A percentile compares a stretch with the other conserved stretches of the same genome.
phyloP scores from a whole-genome alignment of 2,113 vertebrate species.

The Ranitomeya imitator region DNA sequence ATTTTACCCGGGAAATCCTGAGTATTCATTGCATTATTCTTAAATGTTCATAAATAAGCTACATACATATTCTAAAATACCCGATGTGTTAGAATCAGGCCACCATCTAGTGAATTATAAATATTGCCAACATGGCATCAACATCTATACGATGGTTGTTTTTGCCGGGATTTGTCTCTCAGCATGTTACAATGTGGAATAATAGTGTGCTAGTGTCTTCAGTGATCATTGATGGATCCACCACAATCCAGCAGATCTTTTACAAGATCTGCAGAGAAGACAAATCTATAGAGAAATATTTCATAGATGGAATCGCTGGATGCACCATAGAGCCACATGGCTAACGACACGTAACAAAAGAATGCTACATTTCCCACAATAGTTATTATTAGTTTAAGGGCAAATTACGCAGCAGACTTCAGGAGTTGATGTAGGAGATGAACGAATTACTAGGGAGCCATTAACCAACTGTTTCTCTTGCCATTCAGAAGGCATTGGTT shows the following conservation, averaged over 20 bases:
- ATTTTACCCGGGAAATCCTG: no score
- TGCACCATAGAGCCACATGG: background rate
- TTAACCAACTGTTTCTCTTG: slow-evolving; percentile 11
- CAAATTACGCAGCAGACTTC: slow-evolving; percentile 7
- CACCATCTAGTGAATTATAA: no score
- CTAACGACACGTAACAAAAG: slow-evolving; percentile 3
- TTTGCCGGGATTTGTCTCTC: background rate
- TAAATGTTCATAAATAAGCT: no score
- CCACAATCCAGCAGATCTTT: background rate
- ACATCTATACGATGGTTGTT: no score
- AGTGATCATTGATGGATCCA: background rate
- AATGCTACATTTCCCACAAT: background rate
- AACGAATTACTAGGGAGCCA: background rate
- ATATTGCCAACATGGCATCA: no score
- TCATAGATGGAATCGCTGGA: background rate
- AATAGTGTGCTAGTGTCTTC: background rate
- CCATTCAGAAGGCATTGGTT: background rate
- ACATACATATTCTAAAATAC: no score
- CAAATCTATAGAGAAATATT: background rate
- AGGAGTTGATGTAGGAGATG: slow-evolving; percentile 2
- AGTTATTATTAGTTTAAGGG: background rate
- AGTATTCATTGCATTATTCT: no score
- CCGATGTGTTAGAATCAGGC: no score
- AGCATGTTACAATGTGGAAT: background rate
- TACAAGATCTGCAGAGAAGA: background rate